Base-by-base conservation (phyloP, 2,113 vertebrate species). In the Recurvirostra avosetta region DNA sequence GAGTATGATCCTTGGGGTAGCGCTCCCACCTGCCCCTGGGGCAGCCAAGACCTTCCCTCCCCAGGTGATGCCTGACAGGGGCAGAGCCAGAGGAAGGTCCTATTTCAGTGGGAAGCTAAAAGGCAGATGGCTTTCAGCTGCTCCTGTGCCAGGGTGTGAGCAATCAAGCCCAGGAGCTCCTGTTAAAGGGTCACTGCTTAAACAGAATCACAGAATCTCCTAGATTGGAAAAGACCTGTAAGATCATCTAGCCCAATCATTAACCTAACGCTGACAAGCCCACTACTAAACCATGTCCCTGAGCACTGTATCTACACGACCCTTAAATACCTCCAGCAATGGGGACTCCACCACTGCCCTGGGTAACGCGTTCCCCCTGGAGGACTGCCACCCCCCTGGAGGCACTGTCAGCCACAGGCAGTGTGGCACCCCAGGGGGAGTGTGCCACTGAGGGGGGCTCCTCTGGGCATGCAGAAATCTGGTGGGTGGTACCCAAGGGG, bases 1-100 rank as follows among this genome's bases (percentile, higher is more conserved):
- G 8, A 17, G 12, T 0, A 0, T 0, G 2, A 12, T 0, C 34
- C 53, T 43, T 47, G 4, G 11, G n/a, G 8, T 0, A 4, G 11
- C 5, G 25, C 22, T 30, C 4, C 27, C n/a, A 17, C 22, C n/a
- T 58, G 10, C 45, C 38, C 16, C 32, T 4, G 2, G 20, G 5
- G 16, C 49, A 50, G 25, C 53, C 53, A 17, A 61, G 11, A 12
- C n/a, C 23, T 56, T 29, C 40, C 40, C 34, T 80, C 13, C 20
- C 36, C 55, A 36, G 81, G 36, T 49, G 26, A 8, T 14, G 2
- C 12, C 56, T 19, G 6, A 5, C 3, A 18, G 0, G 3, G 13
- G 12, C 23, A 78, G 14, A 38, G 27, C 2, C 4, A 6, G 25
- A 27, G 6, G 32, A 79, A 56, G 41, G 30, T 56, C 49, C 49